Conservation (phyloP, 2,888 invertebrate genomes). For the Helleia helle region DNA sequence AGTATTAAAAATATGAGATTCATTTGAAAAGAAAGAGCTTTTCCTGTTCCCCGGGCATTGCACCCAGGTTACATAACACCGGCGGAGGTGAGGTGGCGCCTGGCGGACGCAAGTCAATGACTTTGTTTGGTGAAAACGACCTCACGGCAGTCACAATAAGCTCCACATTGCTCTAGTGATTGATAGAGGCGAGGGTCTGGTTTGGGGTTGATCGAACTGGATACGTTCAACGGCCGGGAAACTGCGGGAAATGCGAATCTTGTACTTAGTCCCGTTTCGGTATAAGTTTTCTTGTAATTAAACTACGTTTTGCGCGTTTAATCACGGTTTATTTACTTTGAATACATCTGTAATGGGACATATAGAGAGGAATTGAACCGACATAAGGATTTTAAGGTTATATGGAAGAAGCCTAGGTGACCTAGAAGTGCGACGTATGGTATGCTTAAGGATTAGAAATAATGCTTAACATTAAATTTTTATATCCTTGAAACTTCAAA, state of each 20-base stretch:
- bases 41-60: constrained; percentile 62
- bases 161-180: constrained; percentile 41
- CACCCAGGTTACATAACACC: constrained; percentile 67
- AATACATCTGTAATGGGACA: too few species aligned
- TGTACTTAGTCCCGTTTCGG: too few species aligned
- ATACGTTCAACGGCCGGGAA: constrained; percentile 51
- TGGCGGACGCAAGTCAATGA: constrained; percentile 30
- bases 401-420: too few species aligned
- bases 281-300: too few species aligned
- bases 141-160: constrained; percentile 36
- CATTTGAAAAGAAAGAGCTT: constrained; percentile 21
- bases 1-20: not conserved
- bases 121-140: constrained; percentile 31
- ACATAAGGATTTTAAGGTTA: too few species aligned
- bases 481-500: too few species aligned
- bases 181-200: constrained; percentile 42
- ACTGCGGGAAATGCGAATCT: too few species aligned
- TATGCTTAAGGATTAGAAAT: too few species aligned
- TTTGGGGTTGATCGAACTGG: constrained; percentile 60
- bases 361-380: too few species aligned
- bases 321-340: not conserved
- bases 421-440: too few species aligned
- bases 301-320: too few species aligned
- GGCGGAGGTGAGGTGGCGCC: constrained; percentile 43
- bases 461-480: too few species aligned